Evolutionary conservation across 2,797 vertebrate genomes (phyloP).

Genomic region (Centroberyx gerrardi): DNA sequence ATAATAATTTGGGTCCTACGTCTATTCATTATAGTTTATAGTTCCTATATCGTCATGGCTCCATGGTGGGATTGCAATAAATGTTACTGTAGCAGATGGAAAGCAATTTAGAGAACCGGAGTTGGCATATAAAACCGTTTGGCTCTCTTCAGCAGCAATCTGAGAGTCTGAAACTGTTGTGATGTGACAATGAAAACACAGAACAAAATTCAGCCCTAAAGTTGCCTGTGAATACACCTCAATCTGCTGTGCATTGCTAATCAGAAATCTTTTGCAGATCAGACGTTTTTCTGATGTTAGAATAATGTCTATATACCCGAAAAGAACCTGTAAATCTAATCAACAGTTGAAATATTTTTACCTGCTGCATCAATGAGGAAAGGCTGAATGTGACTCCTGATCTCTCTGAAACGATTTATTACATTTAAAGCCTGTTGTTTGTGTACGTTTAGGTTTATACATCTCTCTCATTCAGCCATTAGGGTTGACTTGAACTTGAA

Average conservation of each 20-base stretch:
- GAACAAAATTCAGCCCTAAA: slow-evolving; percentile 39
- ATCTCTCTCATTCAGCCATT: too few relatives aligned
- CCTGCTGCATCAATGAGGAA: not conserved
- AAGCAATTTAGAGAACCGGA: not conserved
- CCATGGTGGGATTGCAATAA: not conserved
- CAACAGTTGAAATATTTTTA: not conserved
- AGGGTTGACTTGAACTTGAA: too few relatives aligned
- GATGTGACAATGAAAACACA: slow-evolving; percentile 18
- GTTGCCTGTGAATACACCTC: slow-evolving; percentile 2
- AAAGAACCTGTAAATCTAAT: not conserved
- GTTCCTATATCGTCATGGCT: not conserved
- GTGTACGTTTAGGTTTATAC: too few relatives aligned
- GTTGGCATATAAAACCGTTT: not conserved
- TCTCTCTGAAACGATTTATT: too few relatives aligned
- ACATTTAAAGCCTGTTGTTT: too few relatives aligned
- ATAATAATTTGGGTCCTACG: slow-evolving; percentile 9
- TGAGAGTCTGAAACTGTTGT: slow-evolving; percentile 26
- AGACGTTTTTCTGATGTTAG: slow-evolving; percentile 11
- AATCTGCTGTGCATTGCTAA: slow-evolving; percentile 15
- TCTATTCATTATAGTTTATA: not conserved
- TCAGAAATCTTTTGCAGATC: slow-evolving; percentile 16
- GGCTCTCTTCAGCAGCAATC: slow-evolving; percentile 6
- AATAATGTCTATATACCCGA: too few relatives aligned
- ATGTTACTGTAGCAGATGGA: not conserved
- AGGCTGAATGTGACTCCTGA: too few relatives aligned